Conservation (phyloP, 2,888 invertebrate species). For the Drosophila robusta region DNA sequence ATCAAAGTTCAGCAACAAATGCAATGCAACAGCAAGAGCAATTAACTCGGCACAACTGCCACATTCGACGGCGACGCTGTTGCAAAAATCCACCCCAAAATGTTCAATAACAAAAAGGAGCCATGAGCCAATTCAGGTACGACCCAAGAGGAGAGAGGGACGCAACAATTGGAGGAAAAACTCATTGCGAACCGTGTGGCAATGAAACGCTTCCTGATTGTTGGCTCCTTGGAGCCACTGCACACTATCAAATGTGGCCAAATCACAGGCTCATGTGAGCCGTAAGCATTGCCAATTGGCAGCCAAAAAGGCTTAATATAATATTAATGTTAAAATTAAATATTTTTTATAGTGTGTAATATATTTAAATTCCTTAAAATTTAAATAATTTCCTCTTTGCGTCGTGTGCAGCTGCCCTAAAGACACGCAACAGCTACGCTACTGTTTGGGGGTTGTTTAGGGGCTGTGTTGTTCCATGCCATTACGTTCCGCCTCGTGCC, state of each 20-base stretch:
- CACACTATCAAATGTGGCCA: constrained; percentile 30
- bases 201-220: constrained; percentile 78
- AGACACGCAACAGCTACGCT: constrained; percentile 72
- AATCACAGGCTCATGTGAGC: neutral
- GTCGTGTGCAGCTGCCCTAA: constrained; percentile 43
- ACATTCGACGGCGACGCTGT: constrained; percentile 64
- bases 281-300: neutral
- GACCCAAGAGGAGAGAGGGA: constrained; percentile 61
- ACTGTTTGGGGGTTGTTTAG: constrained; percentile 67
- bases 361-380: neutral
- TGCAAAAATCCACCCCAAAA: constrained; percentile 76
- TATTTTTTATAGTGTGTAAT: neutral
- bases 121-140: constrained; percentile 78
- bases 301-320: neutral
- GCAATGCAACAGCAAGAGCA: constrained; percentile 79
- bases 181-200: constrained; percentile 43
- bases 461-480: constrained; percentile 37
- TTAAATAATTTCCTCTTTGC: constrained; percentile 19
- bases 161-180: constrained; percentile 71
- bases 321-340: neutral
- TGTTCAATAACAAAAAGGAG: constrained; percentile 67
- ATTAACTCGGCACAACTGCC: constrained; percentile 77
- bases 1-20: constrained; percentile 77
- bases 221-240: constrained; percentile 49
- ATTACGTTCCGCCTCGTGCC: constrained; percentile 28